These are phyloP conservation scores for Spinus pinus DNA, from an alignment of 2,797 vertebrate genomes.

Conservation along the genomic window DNA sequence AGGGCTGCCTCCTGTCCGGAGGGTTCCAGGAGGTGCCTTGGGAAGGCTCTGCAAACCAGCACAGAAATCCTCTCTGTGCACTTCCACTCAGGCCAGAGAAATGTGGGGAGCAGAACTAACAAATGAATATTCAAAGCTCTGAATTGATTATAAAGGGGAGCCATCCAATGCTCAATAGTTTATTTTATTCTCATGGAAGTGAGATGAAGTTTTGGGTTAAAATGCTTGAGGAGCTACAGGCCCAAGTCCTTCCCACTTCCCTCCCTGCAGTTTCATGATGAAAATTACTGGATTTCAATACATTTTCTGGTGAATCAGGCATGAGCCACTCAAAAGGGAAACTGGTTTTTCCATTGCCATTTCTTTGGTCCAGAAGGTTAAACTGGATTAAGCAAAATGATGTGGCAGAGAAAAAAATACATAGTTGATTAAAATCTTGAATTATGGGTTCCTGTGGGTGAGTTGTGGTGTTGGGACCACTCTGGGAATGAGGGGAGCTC, in stretches of 20 bases:
- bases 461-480: not conserved
- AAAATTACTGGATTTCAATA: not conserved
- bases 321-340: not conserved
- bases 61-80: not conserved
- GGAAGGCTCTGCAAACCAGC: not conserved
- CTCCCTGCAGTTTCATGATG: not conserved
- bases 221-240: not conserved
- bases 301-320: not conserved
- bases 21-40: not conserved
- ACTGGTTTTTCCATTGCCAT: not conserved
- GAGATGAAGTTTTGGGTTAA: not conserved
- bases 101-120: not conserved
- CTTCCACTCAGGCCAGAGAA: not conserved
- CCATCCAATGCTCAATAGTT: not conserved
- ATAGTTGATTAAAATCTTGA: not conserved
- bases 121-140: constrained; percentile 20
- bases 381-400: not conserved
- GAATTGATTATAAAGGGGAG: not conserved
- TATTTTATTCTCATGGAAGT: not conserved
- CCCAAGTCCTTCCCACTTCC: not conserved
- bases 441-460: not conserved
- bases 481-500: not conserved
- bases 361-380: not conserved
- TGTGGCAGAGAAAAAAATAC: not conserved
- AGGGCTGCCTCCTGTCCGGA: accelerated